phyloP scores from a whole-genome alignment of 2,113 vertebrate species.

The Leucosticte australis region DNA sequence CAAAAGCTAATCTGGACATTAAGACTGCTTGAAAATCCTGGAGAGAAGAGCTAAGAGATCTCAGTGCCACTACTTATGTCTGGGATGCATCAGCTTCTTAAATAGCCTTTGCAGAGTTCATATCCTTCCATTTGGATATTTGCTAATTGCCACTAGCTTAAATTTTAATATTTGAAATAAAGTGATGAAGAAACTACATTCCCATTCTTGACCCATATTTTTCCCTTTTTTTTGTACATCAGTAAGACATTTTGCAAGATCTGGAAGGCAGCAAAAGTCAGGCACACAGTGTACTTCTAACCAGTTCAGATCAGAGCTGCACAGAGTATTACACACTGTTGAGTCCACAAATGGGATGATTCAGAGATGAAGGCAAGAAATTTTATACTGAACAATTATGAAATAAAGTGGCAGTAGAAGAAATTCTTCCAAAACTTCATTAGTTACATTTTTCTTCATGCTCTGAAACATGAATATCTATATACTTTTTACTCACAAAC shows the following conservation, averaged over 20 bases:
- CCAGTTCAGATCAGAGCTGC: neutral
- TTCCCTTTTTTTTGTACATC: neutral
- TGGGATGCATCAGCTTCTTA: neutral
- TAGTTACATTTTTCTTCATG: neutral
- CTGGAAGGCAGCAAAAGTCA: neutral
- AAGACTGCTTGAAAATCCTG: neutral
- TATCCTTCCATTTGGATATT: neutral
- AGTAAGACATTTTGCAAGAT: neutral
- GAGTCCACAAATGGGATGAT: neutral
- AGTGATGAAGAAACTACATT: neutral
- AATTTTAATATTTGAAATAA: neutral
- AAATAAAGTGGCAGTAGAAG: neutral
- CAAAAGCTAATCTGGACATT: neutral
- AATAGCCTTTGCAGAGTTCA: neutral
- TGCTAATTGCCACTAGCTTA: neutral
- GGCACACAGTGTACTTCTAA: neutral
- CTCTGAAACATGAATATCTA: neutral
- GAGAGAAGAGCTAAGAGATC: neutral
- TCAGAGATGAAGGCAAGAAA: neutral
- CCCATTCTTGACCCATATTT: neutral
- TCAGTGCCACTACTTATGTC: neutral
- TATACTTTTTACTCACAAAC: neutral
- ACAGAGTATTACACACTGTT: accelerated
- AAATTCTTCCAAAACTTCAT: neutral
- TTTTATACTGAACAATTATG: neutral